These are phyloP conservation scores for Astur gentilis DNA, from an alignment of 2,113 vertebrate species.

Conservation along the genomic window DNA sequence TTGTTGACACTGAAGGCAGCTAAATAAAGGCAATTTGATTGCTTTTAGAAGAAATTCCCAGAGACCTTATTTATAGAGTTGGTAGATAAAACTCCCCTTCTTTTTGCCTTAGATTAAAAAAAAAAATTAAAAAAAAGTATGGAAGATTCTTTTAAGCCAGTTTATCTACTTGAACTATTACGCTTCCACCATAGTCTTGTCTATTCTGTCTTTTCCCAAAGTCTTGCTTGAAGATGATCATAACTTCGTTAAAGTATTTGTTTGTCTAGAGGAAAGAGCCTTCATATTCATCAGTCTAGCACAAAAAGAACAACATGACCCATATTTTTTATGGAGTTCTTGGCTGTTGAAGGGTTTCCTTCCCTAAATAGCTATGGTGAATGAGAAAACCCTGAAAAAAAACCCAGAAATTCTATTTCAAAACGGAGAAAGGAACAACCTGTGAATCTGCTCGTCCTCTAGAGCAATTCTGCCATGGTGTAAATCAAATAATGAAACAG, in stretches of 20 bases:
- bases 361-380: not conserved
- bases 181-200: not conserved
- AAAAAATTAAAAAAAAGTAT: not conserved
- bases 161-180: not conserved
- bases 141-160: not conserved
- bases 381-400: not conserved
- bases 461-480: not conserved
- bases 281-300: not conserved
- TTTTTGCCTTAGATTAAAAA: not conserved
- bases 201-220: not conserved
- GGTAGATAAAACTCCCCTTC: not conserved
- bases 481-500: not conserved
- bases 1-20: constrained; percentile 5
- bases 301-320: not conserved
- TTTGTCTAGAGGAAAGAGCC: not conserved
- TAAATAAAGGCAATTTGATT: constrained; percentile 12
- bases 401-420: fast-evolving
- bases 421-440: not conserved
- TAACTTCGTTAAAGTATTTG: not conserved
- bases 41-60: not conserved
- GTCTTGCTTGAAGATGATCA: not conserved
- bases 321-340: not conserved
- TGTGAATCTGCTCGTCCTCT: not conserved
- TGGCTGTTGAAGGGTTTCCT: not conserved
- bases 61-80: not conserved